Base-by-base conservation (phyloP, 1,140 invertebrate species). In the Belonocnema kinseyi region DNA sequence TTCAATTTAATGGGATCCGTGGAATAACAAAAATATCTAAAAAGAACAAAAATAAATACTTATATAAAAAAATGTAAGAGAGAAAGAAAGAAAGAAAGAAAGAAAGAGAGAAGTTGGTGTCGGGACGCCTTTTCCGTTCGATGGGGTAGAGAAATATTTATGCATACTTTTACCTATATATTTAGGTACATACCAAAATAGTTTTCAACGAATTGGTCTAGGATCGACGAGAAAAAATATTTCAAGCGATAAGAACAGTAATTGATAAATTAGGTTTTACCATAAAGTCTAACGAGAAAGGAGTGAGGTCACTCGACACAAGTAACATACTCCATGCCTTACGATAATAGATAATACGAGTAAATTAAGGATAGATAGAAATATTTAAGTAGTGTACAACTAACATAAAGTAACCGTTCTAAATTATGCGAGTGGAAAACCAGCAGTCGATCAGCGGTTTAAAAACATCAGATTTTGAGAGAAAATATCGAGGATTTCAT, bases 321-420 rank as follows among this genome's bases (percentile, higher is more conserved):
- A 88, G 86, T 88, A 88, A 90, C 86, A 90, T 90, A 90, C 88
- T 91, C 88, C 89, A 91, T 91, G 90, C 90, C 90, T 91, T 91
- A 91, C 83, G 85, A 89, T 86, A 86, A 88, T 90, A 90, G 87
- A 86, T 87, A 86, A 88, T 88, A 88, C 82, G 85, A 87, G 77
- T 86, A 88, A 76, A 80, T 84, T 88, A 87, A 87, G 84, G 81
- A 83, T 89, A 89, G 84, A 82, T 87, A 88, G 86, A 86, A 78
- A 79, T 82, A 87, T 85, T 84, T 83, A 85, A 85, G 76, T 88
- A 87, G 85, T 66, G 33, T 77, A 73, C 73, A 77, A 33, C 53
- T 56, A 50, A 72, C 50, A 54, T 16, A 52, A 77, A 72, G 56
- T 54, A 76, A 19, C 11, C 10, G 50, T 40, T 26, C 51, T 13